These are phyloP conservation scores for Helicoverpa assulta DNA, from an alignment of 2,888 invertebrate genomes.

Conservation along the genomic window DNA sequence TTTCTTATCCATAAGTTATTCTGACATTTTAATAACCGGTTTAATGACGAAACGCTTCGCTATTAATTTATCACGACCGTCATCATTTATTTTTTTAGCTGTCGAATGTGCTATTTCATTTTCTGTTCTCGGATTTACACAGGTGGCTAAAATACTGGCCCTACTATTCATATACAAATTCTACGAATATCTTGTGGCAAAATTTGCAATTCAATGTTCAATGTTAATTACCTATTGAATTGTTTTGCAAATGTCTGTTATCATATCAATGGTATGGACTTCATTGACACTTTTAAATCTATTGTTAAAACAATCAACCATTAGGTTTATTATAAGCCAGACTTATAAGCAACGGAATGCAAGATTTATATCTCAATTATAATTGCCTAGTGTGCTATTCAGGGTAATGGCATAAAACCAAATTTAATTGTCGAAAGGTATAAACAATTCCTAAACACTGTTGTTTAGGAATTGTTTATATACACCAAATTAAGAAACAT, in stretches of 20 bases:
- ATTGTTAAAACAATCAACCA: constrained; percentile 48
- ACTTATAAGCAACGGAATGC: constrained; percentile 41
- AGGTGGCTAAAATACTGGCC: constrained; percentile 25
- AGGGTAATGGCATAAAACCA: background rate
- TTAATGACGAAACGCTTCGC: constrained; percentile 4
- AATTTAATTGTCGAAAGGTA: constrained; percentile 14
- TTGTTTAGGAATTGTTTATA: no score
- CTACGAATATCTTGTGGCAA: constrained; percentile 28
- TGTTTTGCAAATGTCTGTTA: constrained; percentile 56
- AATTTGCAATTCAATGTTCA: constrained; percentile 66
- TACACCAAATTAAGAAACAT: constrained; percentile 4
- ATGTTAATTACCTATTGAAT: constrained; percentile 66
- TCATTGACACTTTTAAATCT: constrained; percentile 60
- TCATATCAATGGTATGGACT: constrained; percentile 50
- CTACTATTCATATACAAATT: constrained; percentile 34
- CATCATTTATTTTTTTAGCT: constrained; percentile 7
- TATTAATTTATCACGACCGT: constrained; percentile 2
- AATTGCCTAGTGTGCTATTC: constrained; percentile 11
- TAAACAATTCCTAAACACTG: constrained; percentile 13
- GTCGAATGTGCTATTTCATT: constrained; percentile 5
- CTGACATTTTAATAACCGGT: constrained; percentile 7
- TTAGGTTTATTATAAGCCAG: constrained; percentile 42
- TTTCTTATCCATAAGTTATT: constrained; percentile 15
- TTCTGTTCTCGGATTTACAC: constrained; percentile 22
- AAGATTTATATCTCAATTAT: constrained; percentile 41